These are phyloP conservation scores for Leptopilina drosophilae DNA, from an alignment of 2,888 invertebrate genomes.

Conservation along the genomic window DNA sequence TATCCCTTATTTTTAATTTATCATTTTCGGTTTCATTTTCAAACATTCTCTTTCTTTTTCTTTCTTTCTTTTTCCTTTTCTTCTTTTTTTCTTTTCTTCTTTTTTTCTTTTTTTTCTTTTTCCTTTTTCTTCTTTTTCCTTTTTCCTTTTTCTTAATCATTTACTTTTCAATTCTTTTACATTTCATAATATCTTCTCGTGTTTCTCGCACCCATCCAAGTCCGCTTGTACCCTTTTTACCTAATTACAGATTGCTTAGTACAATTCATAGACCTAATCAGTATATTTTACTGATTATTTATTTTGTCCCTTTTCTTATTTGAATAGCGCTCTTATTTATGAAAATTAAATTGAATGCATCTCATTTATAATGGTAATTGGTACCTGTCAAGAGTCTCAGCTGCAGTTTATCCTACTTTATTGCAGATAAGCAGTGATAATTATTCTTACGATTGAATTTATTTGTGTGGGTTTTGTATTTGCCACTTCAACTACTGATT, in stretches of 20 bases:
- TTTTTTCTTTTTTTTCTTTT: conserved; percentile 39
- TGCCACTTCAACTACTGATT: conserved; percentile 5
- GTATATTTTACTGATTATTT: background rate
- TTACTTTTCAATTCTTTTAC: conserved; percentile 43
- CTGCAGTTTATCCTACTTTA: conserved; percentile 69
- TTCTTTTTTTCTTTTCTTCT: too few species aligned
- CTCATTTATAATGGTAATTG: conserved; percentile 74
- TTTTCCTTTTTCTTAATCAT: conserved; percentile 5
- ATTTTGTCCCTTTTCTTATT: conserved; percentile 58
- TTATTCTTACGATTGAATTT: conserved; percentile 72
- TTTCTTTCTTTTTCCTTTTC: too few species aligned
- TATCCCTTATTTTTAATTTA: conserved; percentile 10
- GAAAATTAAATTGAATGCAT: conserved; percentile 74
- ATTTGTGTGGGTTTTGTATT: conserved; percentile 60
- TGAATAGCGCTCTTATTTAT: conserved; percentile 73
- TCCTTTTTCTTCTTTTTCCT: conserved; percentile 31
- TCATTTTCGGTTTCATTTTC: conserved; percentile 48
- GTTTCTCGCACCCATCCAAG: too few species aligned
- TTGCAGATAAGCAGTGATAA: conserved; percentile 69
- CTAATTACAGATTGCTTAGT: background rate
- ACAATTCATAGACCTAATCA: conserved; percentile 22
- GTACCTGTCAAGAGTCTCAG: conserved; percentile 68
- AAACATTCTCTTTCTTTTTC: conserved; percentile 41
- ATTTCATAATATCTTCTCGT: background rate
- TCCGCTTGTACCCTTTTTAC: too few species aligned